Evolutionary conservation across 1,140 invertebrate species (phyloP).

Genomic region (Drosophila erecta): DNA sequence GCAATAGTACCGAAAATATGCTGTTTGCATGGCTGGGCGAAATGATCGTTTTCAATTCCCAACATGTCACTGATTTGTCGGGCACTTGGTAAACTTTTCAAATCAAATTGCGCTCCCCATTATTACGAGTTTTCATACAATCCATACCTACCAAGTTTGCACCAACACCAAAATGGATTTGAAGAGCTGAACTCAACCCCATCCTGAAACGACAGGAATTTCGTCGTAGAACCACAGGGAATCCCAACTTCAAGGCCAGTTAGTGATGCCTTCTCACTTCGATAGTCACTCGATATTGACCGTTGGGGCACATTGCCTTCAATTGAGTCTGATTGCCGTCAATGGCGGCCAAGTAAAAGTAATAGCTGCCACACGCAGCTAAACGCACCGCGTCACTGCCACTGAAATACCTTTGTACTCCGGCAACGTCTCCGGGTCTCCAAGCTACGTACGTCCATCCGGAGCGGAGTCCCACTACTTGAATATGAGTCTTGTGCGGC

Average conservation of each 20-base stretch:
- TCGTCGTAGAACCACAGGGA: not conserved
- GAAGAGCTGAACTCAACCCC: no score
- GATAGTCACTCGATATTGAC: conserved; percentile 25
- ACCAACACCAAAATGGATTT: not conserved
- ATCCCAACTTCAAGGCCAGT: conserved; percentile 1
- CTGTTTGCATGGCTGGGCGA: no score
- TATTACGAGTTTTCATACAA: no score
- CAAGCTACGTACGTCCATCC: not conserved
- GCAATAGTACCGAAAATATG: no score
- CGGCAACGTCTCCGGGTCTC: not conserved
- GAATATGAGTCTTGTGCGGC: conserved; percentile 55
- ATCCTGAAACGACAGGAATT: no score
- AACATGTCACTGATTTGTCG: not conserved
- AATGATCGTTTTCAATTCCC: no score
- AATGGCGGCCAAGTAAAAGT: conserved; percentile 22
- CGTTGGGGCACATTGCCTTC: conserved; percentile 63
- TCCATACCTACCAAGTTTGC: no score
- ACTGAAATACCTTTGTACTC: conserved; percentile 57
- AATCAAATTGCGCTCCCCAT: not conserved
- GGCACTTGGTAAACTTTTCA: not conserved
- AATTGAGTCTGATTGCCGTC: conserved; percentile 68
- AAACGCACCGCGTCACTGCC: conserved; percentile 20
- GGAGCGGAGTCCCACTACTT: conserved; percentile 61
- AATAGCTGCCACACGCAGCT: conserved; percentile 19
- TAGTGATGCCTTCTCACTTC: not conserved